A percentile compares a stretch with the other conserved stretches of the same genome.
Evolutionary conservation across 2,113 vertebrate genomes (phyloP).

Genomic region (Pelmatolapia mariae): DNA sequence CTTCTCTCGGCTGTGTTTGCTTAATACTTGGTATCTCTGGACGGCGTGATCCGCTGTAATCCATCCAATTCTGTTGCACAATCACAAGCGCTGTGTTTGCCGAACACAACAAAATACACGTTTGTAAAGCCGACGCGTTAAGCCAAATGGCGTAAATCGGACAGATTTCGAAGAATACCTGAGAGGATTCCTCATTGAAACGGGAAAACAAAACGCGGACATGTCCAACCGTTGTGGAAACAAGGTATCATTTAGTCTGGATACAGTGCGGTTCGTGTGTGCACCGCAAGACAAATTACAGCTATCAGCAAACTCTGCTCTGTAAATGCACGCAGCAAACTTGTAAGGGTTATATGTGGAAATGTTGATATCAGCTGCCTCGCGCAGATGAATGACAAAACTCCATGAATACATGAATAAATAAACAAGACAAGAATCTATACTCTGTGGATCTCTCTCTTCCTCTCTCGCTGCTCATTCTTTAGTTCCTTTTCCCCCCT

Average conservation of each 20-base stretch:
- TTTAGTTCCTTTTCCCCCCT: conserved; percentile 23
- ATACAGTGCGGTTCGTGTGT: background rate
- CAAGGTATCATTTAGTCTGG: background rate
- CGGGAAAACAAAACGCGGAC: background rate
- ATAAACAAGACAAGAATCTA: conserved; percentile 48
- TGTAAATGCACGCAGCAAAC: conserved; percentile 11
- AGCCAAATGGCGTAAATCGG: background rate
- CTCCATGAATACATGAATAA: conserved; percentile 66
- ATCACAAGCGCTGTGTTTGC: background rate
- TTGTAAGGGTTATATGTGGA: conserved; percentile 36
- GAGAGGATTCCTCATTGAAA: background rate
- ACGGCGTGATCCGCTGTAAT: conserved; percentile 8
- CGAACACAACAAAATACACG: background rate
- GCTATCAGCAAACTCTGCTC: background rate
- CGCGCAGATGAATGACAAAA: conserved; percentile 57
- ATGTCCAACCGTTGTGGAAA: background rate
- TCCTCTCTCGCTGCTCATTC: conserved; percentile 24
- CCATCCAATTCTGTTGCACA: conserved; percentile 5
- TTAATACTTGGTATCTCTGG: background rate
- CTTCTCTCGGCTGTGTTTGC: background rate
- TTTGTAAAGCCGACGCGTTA: background rate
- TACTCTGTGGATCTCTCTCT: conserved; percentile 28
- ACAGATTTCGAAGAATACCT: background rate
- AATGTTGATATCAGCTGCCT: conserved; percentile 47
- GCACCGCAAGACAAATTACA: conserved; percentile 1